A percentile compares a stretch with the other conserved stretches of the same genome.
phyloP scores from a whole-genome alignment of 2,113 vertebrate genomes.

The Baryphthengus martii region DNA sequence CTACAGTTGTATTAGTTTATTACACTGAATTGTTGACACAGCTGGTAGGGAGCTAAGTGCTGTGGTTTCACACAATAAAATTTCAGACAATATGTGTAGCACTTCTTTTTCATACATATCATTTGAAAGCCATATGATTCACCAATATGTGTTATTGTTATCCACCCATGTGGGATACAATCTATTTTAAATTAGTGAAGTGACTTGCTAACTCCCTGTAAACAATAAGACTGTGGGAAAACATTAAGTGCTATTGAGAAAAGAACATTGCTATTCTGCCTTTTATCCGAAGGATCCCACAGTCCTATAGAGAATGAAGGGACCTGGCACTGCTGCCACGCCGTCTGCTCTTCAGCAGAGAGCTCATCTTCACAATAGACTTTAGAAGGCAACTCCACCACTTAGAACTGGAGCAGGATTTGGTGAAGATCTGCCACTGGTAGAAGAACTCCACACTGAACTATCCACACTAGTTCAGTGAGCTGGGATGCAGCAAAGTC shows the following conservation, averaged over 20 bases:
- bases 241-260: constrained; percentile 64
- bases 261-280: constrained; percentile 58
- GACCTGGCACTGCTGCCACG: constrained; percentile 30
- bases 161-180: constrained; percentile 61
- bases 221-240: constrained; percentile 71
- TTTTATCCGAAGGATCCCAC: constrained; percentile 64
- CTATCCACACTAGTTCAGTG: not conserved
- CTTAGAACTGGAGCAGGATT: not conserved
- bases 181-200: constrained; percentile 68
- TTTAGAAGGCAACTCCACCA: not conserved
- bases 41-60: constrained; percentile 67
- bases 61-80: constrained; percentile 70
- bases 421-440: not conserved
- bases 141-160: constrained; percentile 69
- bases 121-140: constrained; percentile 69
- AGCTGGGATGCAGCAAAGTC: not conserved
- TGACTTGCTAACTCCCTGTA: constrained; percentile 65
- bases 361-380: constrained; percentile 4
- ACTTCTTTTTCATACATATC: constrained; percentile 63
- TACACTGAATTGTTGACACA: constrained; percentile 62
- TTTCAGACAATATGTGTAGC: constrained; percentile 64
- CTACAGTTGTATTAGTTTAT: constrained; percentile 55
- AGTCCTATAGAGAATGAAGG: constrained; percentile 33
- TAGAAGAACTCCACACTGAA: not conserved
- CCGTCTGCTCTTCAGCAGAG: not conserved